Conservation (phyloP, 2,113 vertebrate species). For the Odontesthes bonariensis region DNA sequence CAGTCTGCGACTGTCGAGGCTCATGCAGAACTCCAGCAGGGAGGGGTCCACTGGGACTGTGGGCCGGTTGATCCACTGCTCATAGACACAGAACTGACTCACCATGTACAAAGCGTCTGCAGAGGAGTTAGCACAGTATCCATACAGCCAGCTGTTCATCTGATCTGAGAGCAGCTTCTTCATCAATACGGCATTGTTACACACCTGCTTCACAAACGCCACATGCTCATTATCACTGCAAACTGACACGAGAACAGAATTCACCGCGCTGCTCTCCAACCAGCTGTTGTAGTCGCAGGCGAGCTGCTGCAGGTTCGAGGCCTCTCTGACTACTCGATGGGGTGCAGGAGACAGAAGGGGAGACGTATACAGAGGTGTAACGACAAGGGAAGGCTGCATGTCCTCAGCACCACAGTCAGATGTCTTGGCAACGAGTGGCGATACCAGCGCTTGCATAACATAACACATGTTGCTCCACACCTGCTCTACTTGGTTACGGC, state of each 20-base stretch:
- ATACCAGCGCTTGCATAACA: constrained; percentile 49
- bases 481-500: constrained; percentile 43
- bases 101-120: constrained; percentile 58
- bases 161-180: constrained; percentile 67
- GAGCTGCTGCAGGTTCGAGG: constrained; percentile 72
- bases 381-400: neutral
- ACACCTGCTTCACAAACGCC: constrained; percentile 77
- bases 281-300: constrained; percentile 80
- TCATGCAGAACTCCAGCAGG: constrained; percentile 80
- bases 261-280: constrained; percentile 42
- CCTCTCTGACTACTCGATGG: constrained; percentile 51
- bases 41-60: constrained; percentile 19
- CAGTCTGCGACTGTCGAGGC: constrained; percentile 68
- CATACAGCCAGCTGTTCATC: constrained; percentile 80
- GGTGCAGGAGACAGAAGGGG: neutral
- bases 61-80: constrained; percentile 66
- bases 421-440: constrained; percentile 52
- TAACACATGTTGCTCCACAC: constrained; percentile 78
- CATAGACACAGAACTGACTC: constrained; percentile 78
- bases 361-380: constrained; percentile 2
- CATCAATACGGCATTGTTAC: constrained; percentile 70
- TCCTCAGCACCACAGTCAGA: constrained; percentile 43
- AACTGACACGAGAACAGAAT: constrained; percentile 75
- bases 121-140: constrained; percentile 76
- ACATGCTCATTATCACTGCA: constrained; percentile 78